These are phyloP conservation scores for Pungitius pungitius DNA, from an alignment of 2,113 vertebrate species.

Conservation along the genomic window DNA sequence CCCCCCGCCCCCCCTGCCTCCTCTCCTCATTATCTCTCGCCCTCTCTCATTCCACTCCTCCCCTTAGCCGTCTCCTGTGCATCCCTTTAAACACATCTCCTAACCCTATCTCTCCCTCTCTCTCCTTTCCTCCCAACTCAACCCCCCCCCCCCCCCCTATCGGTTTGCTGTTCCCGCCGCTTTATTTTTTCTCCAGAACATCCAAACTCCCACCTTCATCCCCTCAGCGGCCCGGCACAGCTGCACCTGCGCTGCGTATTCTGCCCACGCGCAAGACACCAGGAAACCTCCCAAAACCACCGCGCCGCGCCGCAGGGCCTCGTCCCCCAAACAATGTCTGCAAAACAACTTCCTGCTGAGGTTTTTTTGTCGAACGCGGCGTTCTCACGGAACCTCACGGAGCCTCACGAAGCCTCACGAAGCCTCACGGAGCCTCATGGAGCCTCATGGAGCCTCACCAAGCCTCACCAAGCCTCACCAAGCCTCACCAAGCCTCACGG, in stretches of 20 bases:
- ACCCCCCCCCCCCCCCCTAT: conserved; percentile 18
- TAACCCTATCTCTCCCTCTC: conserved; percentile 48
- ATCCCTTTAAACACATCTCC: conserved; percentile 72
- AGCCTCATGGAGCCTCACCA: too few relatives aligned
- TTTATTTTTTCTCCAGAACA: background rate
- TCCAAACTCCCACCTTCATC: conserved; percentile 23
- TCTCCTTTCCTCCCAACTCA: conserved; percentile 30
- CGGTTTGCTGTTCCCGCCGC: conserved; percentile 33
- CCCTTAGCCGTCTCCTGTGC: conserved; percentile 66
- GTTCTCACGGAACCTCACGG: background rate
- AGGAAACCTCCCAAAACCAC: background rate
- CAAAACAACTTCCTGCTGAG: background rate
- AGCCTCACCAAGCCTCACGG: too few relatives aligned
- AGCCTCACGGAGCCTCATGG: too few relatives aligned
- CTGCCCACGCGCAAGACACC: background rate
- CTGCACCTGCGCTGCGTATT: conserved; percentile 11
- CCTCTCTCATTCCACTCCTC: conserved; percentile 63
- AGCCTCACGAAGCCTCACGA: too few relatives aligned
- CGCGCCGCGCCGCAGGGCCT: background rate
- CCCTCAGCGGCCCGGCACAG: conserved; percentile 1
- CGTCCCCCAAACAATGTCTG: background rate
- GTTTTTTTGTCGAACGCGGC: background rate
- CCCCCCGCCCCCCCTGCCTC: conserved; percentile 51
- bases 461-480: too few relatives aligned
- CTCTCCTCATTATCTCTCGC: conserved; percentile 67